Evolutionary conservation across 1,140 invertebrate genomes (phyloP).

Genomic region (Daktulosphaira vitifoliae): DNA sequence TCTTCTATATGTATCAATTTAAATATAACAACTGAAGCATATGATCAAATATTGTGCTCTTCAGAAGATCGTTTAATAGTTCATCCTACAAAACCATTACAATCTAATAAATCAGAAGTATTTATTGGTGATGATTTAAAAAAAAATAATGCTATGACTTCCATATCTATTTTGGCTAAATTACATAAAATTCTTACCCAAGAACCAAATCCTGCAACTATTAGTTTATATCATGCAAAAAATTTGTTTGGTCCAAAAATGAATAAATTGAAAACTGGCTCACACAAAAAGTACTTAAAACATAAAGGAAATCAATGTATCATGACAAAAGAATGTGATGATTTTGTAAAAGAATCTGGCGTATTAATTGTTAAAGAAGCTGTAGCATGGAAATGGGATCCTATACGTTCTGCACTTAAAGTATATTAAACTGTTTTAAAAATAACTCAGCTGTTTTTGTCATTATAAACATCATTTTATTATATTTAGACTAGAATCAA

Average conservation of each 20-base stretch:
- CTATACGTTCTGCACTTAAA: conserved; percentile 67
- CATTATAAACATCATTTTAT: conserved; percentile 21
- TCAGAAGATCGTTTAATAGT: conserved; percentile 24
- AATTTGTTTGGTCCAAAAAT: conserved; percentile 28
- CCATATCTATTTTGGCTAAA: conserved; percentile 25
- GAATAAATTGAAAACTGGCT: conserved; percentile 2
- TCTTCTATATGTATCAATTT: conserved; percentile 11
- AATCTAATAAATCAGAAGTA: conserved; percentile 13
- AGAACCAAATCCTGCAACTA: conserved; percentile 14
- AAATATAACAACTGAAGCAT: conserved; percentile 7
- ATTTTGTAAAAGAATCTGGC: conserved; percentile 62
- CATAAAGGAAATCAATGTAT: conserved; percentile 1
- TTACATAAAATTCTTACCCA: conserved; percentile 19
- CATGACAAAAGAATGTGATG: conserved; percentile 49
- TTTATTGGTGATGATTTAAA: conserved; percentile 19
- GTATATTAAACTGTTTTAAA: conserved; percentile 44
- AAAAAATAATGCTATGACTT: conserved; percentile 23
- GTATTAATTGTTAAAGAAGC: conserved; percentile 64
- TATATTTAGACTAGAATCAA: conserved; percentile 31
- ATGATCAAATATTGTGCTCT: conserved; percentile 23
- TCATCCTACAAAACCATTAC: conserved; percentile 1
- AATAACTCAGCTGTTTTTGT: neutral
- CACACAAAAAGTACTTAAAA: conserved; percentile 19
- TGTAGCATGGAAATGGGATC: conserved; percentile 74
- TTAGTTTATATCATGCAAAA: conserved; percentile 17